Conservation (phyloP, 1,140 invertebrate genomes). For the Drosophila setifemur region DNA sequence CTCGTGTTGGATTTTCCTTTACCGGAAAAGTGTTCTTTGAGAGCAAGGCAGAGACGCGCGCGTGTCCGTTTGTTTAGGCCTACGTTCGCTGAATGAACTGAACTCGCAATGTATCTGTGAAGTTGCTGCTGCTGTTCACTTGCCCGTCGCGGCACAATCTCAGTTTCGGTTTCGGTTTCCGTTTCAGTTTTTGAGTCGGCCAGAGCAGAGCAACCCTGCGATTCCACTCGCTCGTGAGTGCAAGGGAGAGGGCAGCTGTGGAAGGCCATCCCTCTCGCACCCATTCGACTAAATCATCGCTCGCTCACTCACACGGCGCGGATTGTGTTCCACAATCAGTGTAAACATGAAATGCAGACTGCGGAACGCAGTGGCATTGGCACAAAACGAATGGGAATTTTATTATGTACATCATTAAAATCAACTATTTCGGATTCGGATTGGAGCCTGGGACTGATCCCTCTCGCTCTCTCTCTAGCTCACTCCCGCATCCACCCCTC, state of each 20-base stretch:
- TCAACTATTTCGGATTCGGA: constrained; percentile 82
- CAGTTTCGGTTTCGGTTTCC: constrained; percentile 26
- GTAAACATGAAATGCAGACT: constrained; percentile 51
- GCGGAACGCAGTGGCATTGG: constrained; percentile 80
- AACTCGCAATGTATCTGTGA: constrained; percentile 57
- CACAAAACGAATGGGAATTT: constrained; percentile 82
- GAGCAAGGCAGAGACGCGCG: constrained; percentile 44
- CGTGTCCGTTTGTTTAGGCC: constrained; percentile 81
- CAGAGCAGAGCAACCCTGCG: constrained; percentile 32
- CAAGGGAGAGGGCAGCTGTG: not conserved
- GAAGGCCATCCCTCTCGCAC: constrained; percentile 10
- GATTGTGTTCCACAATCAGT: constrained; percentile 63
- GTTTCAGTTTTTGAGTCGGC: constrained; percentile 14
- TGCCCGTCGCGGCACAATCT: constrained; percentile 59
- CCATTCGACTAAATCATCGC: constrained; percentile 49
- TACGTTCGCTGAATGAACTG: constrained; percentile 81
- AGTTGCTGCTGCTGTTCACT: constrained; percentile 31
- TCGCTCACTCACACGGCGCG: constrained; percentile 4
- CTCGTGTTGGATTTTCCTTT: constrained; percentile 2
- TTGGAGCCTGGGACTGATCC: constrained; percentile 70
- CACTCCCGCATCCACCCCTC: not conserved
- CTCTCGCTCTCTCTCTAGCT: constrained; percentile 28
- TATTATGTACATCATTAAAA: constrained; percentile 83
- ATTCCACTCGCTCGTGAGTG: constrained; percentile 43
- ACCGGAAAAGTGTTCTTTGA: constrained; percentile 6